Base-by-base conservation (phyloP, 2,888 invertebrate genomes). In the Leucozona laternaria region DNA sequence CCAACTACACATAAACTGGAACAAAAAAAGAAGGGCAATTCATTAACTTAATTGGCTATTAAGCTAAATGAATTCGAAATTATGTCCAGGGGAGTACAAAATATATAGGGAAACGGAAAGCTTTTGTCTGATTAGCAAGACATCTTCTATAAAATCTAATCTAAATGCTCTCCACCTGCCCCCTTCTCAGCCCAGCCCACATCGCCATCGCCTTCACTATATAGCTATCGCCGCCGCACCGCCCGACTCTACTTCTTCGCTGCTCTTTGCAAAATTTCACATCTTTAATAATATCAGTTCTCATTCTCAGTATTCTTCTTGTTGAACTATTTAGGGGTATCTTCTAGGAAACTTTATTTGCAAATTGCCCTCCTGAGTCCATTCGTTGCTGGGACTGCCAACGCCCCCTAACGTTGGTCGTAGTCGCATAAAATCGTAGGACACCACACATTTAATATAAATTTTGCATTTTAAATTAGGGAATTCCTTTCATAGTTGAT, bases 41-140 rank as follows among this genome's bases (percentile, higher is more conserved):
- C 81, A 81, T 81, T 81, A 81, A 81, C 81, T 81, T 77, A 81
- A 81, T 81, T 81, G 81, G 76, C 81, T 81, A 81, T 81, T 81
- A 81, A 81, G 81, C 81, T 77, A 77, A 81, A 81, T 71, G 81
- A 81, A 81, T 81, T 81, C 70, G 76, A 81, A 77, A 81, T 81
- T 77, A 81, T 81, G 71, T 81, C 70, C 81, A 81, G 62, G 70
- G 81, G 76, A 77, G 80, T 68, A 60, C n/a, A 57, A 31, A 58
- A 2, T 37, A 37, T 20, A 31, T 62, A 77, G 77, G 40, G 31
- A 55, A 62, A 53, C 76, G 62, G 37, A 71, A 81, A 81, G 81
- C 81, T 81, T 76, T 81, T 81, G 81, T 77, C 76, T 81, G 81
- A 76, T 81, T 81, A 77, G 81, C 81, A 81, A 77, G 77, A 76